These are phyloP conservation scores for Anguilla megastoma DNA, from an alignment of 2,797 vertebrate species.

Conservation along the genomic window DNA sequence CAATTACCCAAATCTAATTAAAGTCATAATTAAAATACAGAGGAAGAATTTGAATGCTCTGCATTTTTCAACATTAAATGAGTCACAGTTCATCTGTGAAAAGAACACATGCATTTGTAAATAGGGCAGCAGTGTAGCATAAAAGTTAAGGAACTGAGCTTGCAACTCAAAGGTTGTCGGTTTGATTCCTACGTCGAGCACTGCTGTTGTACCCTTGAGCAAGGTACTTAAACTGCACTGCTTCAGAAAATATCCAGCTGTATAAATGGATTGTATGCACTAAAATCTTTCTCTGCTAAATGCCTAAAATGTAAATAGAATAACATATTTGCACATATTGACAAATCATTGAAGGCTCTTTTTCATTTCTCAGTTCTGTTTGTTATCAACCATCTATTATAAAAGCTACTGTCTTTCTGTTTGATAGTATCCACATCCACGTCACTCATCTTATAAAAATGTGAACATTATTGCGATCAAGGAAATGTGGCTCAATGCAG, in stretches of 20 bases:
- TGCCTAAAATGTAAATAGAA: neutral
- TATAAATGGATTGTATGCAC: neutral
- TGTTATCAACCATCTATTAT: neutral
- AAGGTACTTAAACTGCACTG: neutral
- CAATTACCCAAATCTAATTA: slow-evolving; percentile 18
- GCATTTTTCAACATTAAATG: neutral
- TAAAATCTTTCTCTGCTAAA: too few relatives aligned
- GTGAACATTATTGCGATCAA: neutral
- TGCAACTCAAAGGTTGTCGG: neutral
- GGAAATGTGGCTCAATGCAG: too few relatives aligned
- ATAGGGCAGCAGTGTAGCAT: neutral
- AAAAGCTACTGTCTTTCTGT: neutral
- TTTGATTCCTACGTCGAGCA: neutral
- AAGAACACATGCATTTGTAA: neutral
- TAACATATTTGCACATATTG: neutral
- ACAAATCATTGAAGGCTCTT: neutral
- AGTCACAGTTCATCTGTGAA: slow-evolving; percentile 2
- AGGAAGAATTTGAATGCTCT: neutral
- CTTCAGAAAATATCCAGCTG: neutral
- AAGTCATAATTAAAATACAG: slow-evolving; percentile 16
- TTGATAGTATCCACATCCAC: neutral
- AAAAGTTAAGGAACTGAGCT: neutral
- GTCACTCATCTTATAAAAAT: slow-evolving; percentile 7
- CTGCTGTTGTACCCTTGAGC: neutral
- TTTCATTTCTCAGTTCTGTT: neutral